Base-by-base conservation (phyloP, 2,797 vertebrate genomes). In the Hirundo rustica region DNA sequence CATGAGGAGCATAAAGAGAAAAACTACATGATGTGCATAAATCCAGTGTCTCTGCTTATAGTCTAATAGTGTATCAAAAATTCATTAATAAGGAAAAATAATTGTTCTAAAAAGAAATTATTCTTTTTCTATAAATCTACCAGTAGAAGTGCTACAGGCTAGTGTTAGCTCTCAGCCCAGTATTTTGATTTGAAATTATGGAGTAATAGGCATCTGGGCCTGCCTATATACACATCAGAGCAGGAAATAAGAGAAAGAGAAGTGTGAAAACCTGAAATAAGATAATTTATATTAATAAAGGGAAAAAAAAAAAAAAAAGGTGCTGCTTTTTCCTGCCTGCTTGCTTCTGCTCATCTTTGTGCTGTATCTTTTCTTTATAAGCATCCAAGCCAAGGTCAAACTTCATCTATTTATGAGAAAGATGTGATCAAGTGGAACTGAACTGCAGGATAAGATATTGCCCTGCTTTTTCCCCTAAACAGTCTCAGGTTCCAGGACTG, bases 61-160 rank as follows among this genome's bases (percentile, higher is more conserved):
- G 62, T 25, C 44, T 65, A 86, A 77, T 51, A 85, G 16, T 60
- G 10, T 34, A 51, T 19, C 3, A 79, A 60, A 68, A 85, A 92
- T 73, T 42, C 14, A 64, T 84, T 92, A 91, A 85, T 84, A 92
- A 88, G 40, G 16, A 92, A 96, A 92, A 90, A 57, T 79, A 71
- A 89, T 53, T 82, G 26, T 55, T 8, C 11, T 60, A 91, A 75
- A 91, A 88, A 65, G 5, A 91, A 89, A 13, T 67, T 3, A 36
- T 77, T 51, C 11, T 92, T 64, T 57, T 79, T 38, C 71, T 73
- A 45, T 29, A 81, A 44, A 74, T 96, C 82, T 83, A 80, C 8
- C 27, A 72, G 57, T 25, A 68, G 64, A 75, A 78, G 13, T 47
- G 76, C 71, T 92, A 40, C 34, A 58, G 21, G 75, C 30, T 32